Conservation (phyloP, 2,113 vertebrate species). For the Sapayoa aenigma region DNA sequence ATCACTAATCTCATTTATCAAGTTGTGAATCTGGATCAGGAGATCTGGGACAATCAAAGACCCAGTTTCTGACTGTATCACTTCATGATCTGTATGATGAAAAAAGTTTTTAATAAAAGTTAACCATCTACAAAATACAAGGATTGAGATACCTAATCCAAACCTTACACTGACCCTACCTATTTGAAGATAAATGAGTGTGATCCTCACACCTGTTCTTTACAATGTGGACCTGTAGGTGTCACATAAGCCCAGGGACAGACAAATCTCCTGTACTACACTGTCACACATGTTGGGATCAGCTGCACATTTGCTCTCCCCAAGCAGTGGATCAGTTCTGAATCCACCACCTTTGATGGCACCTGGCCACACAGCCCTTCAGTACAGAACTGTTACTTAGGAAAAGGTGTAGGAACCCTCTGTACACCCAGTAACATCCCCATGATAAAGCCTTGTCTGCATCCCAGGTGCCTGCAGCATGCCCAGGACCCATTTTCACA, state of each 20-base stretch:
- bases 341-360: background rate
- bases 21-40: background rate
- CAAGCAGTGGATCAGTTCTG: background rate
- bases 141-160: background rate
- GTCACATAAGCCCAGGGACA: background rate
- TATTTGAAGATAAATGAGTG: background rate
- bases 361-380: background rate
- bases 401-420: background rate
- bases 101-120: background rate
- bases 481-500: background rate
- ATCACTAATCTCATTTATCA: background rate
- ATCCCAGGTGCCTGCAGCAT: background rate
- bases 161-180: background rate
- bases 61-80: background rate
- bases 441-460: background rate
- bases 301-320: fast-evolving
- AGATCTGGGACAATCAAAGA: background rate
- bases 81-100: background rate
- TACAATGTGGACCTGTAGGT: background rate
- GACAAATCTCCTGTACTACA: background rate
- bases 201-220: background rate
- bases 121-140: background rate
- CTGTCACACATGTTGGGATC: background rate
- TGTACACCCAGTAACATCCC: background rate
- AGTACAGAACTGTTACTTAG: background rate